phyloP scores from a whole-genome alignment of 30 jellyfish, hydroid and myxozoan species.

The Catostylus mosaicus region DNA sequence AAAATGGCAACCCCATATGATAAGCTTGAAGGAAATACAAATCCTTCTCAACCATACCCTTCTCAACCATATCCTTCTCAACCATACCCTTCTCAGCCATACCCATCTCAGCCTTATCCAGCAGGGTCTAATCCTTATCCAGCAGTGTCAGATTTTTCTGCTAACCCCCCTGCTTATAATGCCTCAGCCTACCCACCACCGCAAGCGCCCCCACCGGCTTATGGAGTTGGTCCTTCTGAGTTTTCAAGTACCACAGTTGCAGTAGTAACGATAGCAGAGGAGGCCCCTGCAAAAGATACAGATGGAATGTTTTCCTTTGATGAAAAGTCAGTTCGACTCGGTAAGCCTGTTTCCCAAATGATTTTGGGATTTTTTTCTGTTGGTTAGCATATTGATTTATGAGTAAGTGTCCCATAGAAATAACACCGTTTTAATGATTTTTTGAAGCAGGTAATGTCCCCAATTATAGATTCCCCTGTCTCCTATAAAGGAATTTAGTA shows the following conservation, averaged over 20 bases:
- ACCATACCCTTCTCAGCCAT: conserved; percentile 20
- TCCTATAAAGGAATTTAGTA: no score
- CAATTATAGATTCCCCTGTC: no score
- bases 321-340: conserved; percentile 16
- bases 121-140: neutral
- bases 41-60: conserved; percentile 7
- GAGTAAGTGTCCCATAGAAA: no score
- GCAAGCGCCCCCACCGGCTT: conserved; percentile 16
- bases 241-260: conserved; percentile 10
- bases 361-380: neutral
- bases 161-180: conserved; percentile 5
- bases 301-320: conserved; percentile 26
- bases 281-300: neutral
- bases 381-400: no score
- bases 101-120: conserved; percentile 30
- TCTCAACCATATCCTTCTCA: conserved; percentile 1
- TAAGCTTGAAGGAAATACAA: neutral
- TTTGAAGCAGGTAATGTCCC: no score
- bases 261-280: neutral
- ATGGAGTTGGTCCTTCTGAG: neutral
- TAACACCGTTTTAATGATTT: no score
- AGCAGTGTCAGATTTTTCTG: neutral
- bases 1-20: neutral
- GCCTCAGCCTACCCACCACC: neutral
- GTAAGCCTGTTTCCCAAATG: neutral